phyloP scores from a whole-genome alignment of 2,113 vertebrate species.

The Chiloscyllium plagiosum region DNA sequence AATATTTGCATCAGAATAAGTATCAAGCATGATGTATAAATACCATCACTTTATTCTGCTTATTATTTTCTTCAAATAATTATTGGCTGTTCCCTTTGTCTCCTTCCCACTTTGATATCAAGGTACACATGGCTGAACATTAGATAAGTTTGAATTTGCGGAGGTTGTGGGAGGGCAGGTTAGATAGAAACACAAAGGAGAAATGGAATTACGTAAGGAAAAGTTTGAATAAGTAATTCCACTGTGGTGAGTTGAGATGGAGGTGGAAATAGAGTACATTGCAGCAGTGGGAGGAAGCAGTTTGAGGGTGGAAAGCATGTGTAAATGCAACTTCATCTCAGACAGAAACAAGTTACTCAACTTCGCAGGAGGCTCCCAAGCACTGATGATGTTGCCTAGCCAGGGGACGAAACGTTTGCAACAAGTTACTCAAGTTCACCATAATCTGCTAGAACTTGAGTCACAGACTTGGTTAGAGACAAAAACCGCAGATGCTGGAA shows the following conservation, averaged over 20 bases:
- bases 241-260: background rate
- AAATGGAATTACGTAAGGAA: background rate
- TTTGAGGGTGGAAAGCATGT: background rate
- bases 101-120: background rate
- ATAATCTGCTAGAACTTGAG: background rate
- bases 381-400: no score
- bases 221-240: background rate
- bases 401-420: no score
- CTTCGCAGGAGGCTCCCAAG: no score
- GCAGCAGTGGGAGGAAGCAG: background rate
- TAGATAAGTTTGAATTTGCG: background rate
- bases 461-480: no score
- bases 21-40: background rate
- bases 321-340: background rate
- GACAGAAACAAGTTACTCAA: background rate
- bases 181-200: background rate
- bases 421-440: background rate
- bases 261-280: background rate
- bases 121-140: background rate
- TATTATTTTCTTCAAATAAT: slow-evolving; percentile 1
- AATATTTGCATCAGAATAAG: background rate
- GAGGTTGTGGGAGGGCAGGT: background rate
- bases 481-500: no score
- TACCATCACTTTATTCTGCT: background rate
- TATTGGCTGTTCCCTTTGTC: background rate